Evolutionary conservation across 2,113 vertebrate genomes (phyloP).

Genomic region (Eurystomus gularis): DNA sequence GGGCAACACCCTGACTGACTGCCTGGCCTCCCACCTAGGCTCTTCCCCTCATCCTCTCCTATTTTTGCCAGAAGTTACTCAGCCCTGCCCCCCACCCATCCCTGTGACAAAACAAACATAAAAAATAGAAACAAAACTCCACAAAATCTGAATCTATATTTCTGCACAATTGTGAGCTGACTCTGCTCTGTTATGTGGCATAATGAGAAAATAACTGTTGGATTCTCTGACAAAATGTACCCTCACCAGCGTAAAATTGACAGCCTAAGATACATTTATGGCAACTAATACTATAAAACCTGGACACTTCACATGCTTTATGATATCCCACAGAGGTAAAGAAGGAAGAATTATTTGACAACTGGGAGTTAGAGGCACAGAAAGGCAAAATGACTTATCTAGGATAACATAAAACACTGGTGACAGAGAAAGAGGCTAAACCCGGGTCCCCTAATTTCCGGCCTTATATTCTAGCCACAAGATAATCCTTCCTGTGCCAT

Average conservation of each 20-base stretch:
- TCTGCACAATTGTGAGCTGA: not conserved
- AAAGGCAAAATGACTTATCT: constrained; percentile 31
- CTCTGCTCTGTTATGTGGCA: not conserved
- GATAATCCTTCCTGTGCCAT: not conserved
- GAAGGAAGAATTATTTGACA: constrained; percentile 46
- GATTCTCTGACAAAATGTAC: constrained; percentile 10
- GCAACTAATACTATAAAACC: constrained; percentile 26
- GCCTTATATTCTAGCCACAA: not conserved
- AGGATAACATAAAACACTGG: not conserved
- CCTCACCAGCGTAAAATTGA: constrained; percentile 4
- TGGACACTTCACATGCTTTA: constrained; percentile 43
- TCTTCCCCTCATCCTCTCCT: not conserved
- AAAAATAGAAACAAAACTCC: not conserved
- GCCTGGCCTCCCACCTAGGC: not conserved
- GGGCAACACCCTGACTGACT: not conserved
- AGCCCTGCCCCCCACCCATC: not conserved
- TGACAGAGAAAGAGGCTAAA: not conserved
- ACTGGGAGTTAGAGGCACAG: constrained; percentile 2
- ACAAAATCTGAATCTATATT: not conserved
- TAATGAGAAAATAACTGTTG: constrained; percentile 1
- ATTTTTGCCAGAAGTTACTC: not conserved
- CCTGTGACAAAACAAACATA: not conserved
- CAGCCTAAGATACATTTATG: constrained; percentile 19
- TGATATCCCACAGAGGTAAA: constrained; percentile 12
- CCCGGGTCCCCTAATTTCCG: not conserved